Evolutionary conservation across 2,113 vertebrate species (phyloP).

Genomic region (Elephantulus edwardii): DNA sequence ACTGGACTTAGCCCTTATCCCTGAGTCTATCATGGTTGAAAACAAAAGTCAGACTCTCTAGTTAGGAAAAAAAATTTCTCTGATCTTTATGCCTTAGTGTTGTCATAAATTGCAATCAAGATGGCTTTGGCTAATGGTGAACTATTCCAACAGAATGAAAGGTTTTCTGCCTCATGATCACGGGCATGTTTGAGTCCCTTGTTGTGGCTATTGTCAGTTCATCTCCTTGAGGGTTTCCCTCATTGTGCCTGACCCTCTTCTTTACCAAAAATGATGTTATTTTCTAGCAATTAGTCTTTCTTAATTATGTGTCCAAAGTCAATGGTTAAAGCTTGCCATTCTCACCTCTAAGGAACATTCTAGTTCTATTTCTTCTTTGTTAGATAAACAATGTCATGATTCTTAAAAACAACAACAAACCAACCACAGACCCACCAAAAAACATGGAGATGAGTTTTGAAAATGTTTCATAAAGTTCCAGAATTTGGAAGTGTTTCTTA

Average conservation of each 20-base stretch:
- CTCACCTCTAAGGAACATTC: neutral
- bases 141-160: neutral
- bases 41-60: conserved; percentile 10
- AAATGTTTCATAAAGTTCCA: neutral
- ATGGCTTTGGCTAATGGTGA: neutral
- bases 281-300: neutral
- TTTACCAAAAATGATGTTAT: neutral
- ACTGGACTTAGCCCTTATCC: neutral
- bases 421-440: too few species aligned
- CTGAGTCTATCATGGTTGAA: neutral
- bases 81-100: conserved; percentile 28
- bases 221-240: neutral
- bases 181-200: neutral
- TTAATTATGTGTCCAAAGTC: neutral
- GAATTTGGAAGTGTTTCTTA: conserved; percentile 28
- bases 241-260: neutral
- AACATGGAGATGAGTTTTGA: too few species aligned
- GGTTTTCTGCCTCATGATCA: neutral
- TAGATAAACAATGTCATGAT: neutral
- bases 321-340: neutral
- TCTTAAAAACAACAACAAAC: neutral
- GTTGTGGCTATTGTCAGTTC: neutral
- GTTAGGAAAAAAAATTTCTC: conserved; percentile 20
- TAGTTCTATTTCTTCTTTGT: neutral
- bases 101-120: neutral